A percentile compares a stretch with the other conserved stretches of the same genome.
These are phyloP conservation scores for Parnassius mnemosyne DNA, from an alignment of 2,888 invertebrate genomes.

Conservation along the genomic window DNA sequence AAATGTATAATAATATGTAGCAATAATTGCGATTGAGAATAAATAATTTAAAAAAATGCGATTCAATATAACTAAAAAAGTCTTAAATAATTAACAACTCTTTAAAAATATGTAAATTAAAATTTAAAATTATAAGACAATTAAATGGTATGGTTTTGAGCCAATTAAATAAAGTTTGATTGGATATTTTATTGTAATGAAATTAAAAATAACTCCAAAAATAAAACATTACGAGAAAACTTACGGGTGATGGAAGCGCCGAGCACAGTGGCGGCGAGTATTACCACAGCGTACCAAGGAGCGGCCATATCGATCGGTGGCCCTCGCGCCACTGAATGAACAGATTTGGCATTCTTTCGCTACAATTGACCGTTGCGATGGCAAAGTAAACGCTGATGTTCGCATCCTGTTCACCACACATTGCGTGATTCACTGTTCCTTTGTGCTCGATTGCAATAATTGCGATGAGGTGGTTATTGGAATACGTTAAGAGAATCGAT, in stretches of 20 bases:
- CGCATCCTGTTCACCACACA: slow-evolving; percentile 31
- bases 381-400: slow-evolving; percentile 33
- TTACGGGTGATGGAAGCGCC: slow-evolving; percentile 72
- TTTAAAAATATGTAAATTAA: no score
- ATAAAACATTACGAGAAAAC: slow-evolving; percentile 36
- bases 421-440: slow-evolving; percentile 20
- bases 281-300: slow-evolving; percentile 61
- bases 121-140: no score
- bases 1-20: no score
- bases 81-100: no score
- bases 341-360: slow-evolving; percentile 66
- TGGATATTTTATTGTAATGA: not conserved
- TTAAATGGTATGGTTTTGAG: no score
- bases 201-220: not conserved
- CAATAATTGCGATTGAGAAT: no score
- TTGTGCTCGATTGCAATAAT: slow-evolving; percentile 7
- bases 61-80: no score
- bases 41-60: no score
- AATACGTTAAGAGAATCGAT: slow-evolving; percentile 6
- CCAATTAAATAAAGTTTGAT: no score
- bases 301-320: slow-evolving; percentile 66
- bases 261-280: slow-evolving; percentile 63
- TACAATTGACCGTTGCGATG: slow-evolving; percentile 55
- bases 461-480: slow-evolving; percentile 4
- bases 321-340: slow-evolving; percentile 61